Conservation (phyloP, 2,113 vertebrate genomes). For the Zosterops pallidus region DNA sequence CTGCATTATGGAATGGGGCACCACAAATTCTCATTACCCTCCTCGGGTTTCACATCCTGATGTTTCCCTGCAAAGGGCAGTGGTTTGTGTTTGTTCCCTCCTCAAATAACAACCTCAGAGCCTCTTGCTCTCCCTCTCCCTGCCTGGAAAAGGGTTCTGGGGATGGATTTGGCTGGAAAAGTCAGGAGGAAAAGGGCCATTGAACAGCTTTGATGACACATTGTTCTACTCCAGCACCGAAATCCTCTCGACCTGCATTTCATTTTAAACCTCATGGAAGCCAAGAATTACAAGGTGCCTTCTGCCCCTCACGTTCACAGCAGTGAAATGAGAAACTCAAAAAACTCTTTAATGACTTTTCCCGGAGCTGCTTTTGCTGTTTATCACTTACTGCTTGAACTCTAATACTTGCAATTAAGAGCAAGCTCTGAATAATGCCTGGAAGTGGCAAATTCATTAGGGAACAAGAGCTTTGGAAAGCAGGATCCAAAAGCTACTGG, state of each 20-base stretch:
- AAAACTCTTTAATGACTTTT: not conserved
- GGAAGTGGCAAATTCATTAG: not conserved
- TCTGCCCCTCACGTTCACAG: not conserved
- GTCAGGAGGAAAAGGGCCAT: not conserved
- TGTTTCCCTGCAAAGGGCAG: not conserved
- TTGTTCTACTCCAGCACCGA: not conserved
- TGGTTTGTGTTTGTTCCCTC: not conserved
- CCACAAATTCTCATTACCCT: not conserved
- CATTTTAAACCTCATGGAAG: not conserved
- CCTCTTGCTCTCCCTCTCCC: not conserved
- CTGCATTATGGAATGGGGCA: not conserved
- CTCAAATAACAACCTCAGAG: not conserved
- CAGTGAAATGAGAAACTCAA: not conserved
- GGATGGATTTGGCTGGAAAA: not conserved
- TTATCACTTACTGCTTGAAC: not conserved
- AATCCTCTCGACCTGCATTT: not conserved
- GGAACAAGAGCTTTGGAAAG: not conserved
- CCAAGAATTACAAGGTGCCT: not conserved
- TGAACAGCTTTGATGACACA: not conserved
- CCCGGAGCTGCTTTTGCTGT: not conserved
- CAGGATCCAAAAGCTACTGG: conserved; percentile 6
- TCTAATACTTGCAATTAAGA: not conserved
- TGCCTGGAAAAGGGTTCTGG: not conserved
- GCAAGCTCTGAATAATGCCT: not conserved
- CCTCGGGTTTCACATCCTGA: conserved; percentile 18